These are phyloP conservation scores for Carabus problematicus DNA, from an alignment of 2,888 invertebrate species.

Conservation along the genomic window DNA sequence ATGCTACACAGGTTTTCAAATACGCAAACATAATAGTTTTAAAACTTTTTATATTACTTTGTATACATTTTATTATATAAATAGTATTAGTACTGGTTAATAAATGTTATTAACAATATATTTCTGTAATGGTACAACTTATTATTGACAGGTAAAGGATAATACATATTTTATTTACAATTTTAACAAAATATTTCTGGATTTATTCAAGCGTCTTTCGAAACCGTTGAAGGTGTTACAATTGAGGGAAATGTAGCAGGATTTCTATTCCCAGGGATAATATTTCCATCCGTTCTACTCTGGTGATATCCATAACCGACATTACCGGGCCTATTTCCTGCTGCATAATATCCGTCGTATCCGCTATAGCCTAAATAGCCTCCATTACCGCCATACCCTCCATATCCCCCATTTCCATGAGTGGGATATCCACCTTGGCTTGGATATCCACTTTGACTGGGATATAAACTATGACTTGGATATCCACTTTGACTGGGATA, in stretches of 20 bases:
- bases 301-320: constrained; percentile 38
- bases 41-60: too few relatives aligned
- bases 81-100: background rate
- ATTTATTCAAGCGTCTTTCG: constrained; percentile 32
- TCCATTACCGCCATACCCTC: constrained; percentile 38
- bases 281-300: constrained; percentile 25
- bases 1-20: too few relatives aligned
- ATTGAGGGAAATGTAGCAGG: constrained; percentile 24
- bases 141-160: background rate
- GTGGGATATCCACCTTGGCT: constrained; percentile 17
- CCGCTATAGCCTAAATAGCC: constrained; percentile 33
- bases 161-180: background rate
- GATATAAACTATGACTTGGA: constrained; percentile 21
- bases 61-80: too few relatives aligned
- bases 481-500: constrained; percentile 24
- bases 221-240: constrained; percentile 33
- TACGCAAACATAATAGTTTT: too few relatives aligned
- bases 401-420: constrained; percentile 35
- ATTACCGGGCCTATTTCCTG: constrained; percentile 37
- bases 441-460: constrained; percentile 9
- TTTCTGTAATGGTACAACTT: background rate
- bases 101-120: background rate
- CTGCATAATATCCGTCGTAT: constrained; percentile 36
- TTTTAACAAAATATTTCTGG: background rate
- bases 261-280: constrained; percentile 17